Percentiles rank a stretch among this genome's conserved stretches.
These are phyloP conservation scores for Chaetodon trifascialis DNA, from an alignment of 2,113 vertebrate genomes.

Conservation along the genomic window DNA sequence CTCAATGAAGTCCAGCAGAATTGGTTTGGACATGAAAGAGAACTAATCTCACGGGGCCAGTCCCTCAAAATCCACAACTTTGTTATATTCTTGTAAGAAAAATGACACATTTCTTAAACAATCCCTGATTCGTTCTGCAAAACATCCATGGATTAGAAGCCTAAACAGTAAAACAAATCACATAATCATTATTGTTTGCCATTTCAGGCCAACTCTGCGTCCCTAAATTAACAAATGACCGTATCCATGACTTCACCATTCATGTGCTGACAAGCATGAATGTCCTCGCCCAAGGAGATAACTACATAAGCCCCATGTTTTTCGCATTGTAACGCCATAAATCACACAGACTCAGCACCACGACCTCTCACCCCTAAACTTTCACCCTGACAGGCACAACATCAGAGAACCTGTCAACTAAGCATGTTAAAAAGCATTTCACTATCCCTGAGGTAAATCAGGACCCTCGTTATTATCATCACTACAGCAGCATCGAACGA, in stretches of 20 bases:
- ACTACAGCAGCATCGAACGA: background rate
- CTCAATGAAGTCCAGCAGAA: slow-evolving; percentile 27
- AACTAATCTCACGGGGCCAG: background rate
- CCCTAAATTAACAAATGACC: background rate
- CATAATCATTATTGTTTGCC: background rate
- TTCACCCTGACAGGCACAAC: slow-evolving; percentile 59
- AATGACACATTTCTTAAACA: background rate
- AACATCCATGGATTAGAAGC: background rate
- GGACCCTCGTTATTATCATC: background rate
- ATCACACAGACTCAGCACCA: slow-evolving; percentile 67
- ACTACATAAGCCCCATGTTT: slow-evolving; percentile 53
- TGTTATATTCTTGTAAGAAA: slow-evolving; percentile 18
- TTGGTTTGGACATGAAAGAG: slow-evolving; percentile 24
- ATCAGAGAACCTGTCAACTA: slow-evolving; percentile 58
- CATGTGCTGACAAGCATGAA: slow-evolving; percentile 27
- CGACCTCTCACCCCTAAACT: slow-evolving; percentile 63
- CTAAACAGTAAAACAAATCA: background rate
- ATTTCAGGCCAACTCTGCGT: background rate
- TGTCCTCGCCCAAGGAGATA: slow-evolving; percentile 1
- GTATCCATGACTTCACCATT: slow-evolving; percentile 12
- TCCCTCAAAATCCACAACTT: slow-evolving; percentile 6
- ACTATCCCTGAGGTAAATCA: slow-evolving; percentile 24
- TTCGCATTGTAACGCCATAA: slow-evolving; percentile 67
- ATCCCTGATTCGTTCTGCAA: background rate
- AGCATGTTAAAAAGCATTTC: slow-evolving; percentile 63